These are phyloP conservation scores for Bruchidius siliquastri DNA, from an alignment of 2,888 invertebrate species.

Conservation along the genomic window DNA sequence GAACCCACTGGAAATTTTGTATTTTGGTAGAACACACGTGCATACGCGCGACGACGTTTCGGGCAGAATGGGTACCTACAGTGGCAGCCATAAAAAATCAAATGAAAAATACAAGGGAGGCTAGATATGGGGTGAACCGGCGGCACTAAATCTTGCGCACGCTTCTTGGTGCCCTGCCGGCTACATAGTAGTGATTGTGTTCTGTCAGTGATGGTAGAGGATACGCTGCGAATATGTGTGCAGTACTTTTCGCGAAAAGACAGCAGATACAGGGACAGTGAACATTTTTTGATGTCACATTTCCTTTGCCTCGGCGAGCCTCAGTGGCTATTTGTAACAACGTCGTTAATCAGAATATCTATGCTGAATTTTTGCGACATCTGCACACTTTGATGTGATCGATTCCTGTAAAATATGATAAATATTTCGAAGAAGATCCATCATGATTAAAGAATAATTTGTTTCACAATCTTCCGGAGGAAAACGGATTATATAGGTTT, in stretches of 20 bases:
- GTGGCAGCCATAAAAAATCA: constrained; percentile 25
- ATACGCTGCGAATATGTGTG: not conserved
- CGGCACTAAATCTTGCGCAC: constrained; percentile 33
- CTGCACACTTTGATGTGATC: not conserved
- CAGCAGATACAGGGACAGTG: not conserved
- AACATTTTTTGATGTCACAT: not conserved
- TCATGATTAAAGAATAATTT: no score
- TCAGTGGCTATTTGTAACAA: no score
- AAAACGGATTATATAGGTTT: no score
- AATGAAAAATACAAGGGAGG: constrained; percentile 9
- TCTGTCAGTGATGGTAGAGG: not conserved
- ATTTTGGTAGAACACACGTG: constrained; percentile 16
- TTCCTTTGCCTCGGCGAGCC: no score
- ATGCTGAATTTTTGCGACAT: not conserved
- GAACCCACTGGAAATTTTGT: not conserved
- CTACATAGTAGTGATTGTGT: constrained; percentile 3
- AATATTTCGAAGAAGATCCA: not conserved
- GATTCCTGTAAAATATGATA: not conserved
- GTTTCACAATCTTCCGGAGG: no score
- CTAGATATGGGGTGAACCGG: constrained; percentile 22
- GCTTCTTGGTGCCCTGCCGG: constrained; percentile 53
- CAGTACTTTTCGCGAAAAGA: not conserved
- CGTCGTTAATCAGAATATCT: no score
- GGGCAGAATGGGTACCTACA: constrained; percentile 37
- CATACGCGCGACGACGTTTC: constrained; percentile 22